Evolutionary conservation across 2,888 invertebrate genomes (phyloP).

Genomic region (Cyclophora punctaria): DNA sequence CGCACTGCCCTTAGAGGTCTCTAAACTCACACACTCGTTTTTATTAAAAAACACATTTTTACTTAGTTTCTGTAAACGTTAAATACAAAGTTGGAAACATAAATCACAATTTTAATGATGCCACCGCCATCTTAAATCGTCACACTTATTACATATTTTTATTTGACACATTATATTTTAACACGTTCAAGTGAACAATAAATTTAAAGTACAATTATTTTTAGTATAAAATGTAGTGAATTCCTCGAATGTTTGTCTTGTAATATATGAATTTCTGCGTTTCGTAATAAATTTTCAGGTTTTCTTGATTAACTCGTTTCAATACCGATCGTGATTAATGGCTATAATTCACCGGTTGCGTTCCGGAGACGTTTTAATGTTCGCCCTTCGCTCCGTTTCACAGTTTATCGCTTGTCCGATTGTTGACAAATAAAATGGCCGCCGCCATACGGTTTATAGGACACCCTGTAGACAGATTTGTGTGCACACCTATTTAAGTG

Average conservation of each 20-base stretch:
- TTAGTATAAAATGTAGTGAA: background rate
- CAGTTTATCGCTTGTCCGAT: slow-evolving; percentile 36
- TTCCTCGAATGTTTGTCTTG: slow-evolving; percentile 17
- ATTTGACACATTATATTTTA: too few relatives aligned
- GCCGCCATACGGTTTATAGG: slow-evolving; percentile 36
- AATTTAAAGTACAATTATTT: background rate
- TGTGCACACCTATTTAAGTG: slow-evolving; percentile 49
- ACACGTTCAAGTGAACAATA: background rate
- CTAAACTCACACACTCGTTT: background rate
- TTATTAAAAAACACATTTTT: background rate
- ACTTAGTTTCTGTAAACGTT: background rate
- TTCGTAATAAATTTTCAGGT: slow-evolving; percentile 19
- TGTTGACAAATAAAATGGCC: slow-evolving; percentile 43
- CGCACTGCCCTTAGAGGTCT: slow-evolving; percentile 40
- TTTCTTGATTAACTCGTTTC: slow-evolving; percentile 26
- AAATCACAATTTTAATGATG: slow-evolving; percentile 23
- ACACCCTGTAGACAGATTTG: slow-evolving; percentile 48
- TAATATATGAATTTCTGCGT: too few relatives aligned
- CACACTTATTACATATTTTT: slow-evolving; percentile 3
- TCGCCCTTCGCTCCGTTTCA: slow-evolving; percentile 35
- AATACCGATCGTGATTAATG: slow-evolving; percentile 37
- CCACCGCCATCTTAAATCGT: slow-evolving; percentile 15
- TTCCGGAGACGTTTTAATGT: slow-evolving; percentile 34
- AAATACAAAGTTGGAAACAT: slow-evolving; percentile 2
- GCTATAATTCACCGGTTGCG: slow-evolving; percentile 28